Percentiles rank a stretch among this genome's conserved stretches.
phyloP scores from a whole-genome alignment of 2,113 vertebrate species.

The Ahaetulla prasina region DNA sequence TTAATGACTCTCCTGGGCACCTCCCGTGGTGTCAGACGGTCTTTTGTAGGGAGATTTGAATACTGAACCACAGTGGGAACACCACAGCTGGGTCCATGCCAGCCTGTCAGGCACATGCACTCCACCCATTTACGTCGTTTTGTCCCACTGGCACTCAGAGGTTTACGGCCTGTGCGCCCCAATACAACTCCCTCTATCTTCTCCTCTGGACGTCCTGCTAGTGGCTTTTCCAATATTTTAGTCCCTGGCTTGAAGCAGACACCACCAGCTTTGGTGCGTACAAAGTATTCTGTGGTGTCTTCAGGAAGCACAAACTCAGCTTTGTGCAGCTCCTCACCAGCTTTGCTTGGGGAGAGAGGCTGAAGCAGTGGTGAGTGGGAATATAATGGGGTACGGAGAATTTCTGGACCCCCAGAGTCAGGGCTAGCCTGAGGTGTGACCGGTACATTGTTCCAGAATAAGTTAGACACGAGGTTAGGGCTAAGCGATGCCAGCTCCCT shows the following conservation, averaged over 20 bases:
- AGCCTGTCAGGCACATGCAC: conserved; percentile 89
- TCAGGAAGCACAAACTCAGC: conserved; percentile 76
- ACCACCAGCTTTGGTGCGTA: conserved; percentile 88
- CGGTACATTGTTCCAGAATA: conserved; percentile 92
- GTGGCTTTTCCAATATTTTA: conserved; percentile 80
- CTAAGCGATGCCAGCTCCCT: conserved; percentile 92
- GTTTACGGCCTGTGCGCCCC: conserved; percentile 38
- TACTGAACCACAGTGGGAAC: conserved; percentile 96
- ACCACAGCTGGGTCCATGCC: conserved; percentile 95
- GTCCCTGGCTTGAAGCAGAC: conserved; percentile 91
- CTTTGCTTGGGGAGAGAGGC: conserved; percentile 60
- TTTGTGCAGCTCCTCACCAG: conserved; percentile 74
- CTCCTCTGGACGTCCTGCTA: conserved; percentile 48
- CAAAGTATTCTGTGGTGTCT: conserved; percentile 83
- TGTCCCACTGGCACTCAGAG: conserved; percentile 34
- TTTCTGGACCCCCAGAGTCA: conserved; percentile 70
- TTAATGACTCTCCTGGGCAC: conserved; percentile 88
- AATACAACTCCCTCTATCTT: conserved; percentile 6
- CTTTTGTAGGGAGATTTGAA: conserved; percentile 96
- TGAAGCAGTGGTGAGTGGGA: conserved; percentile 68
- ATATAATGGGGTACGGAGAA: conserved; percentile 70
- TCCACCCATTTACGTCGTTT: conserved; percentile 85
- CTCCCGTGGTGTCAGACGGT: conserved; percentile 84
- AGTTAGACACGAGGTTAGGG: conserved; percentile 94
- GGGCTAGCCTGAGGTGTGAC: conserved; percentile 79